Evolutionary conservation across 2,113 vertebrate genomes (phyloP), one percentile per base, ranked within the genome.

Genomic region (Oncorhynchus tshawytscha): DNA sequence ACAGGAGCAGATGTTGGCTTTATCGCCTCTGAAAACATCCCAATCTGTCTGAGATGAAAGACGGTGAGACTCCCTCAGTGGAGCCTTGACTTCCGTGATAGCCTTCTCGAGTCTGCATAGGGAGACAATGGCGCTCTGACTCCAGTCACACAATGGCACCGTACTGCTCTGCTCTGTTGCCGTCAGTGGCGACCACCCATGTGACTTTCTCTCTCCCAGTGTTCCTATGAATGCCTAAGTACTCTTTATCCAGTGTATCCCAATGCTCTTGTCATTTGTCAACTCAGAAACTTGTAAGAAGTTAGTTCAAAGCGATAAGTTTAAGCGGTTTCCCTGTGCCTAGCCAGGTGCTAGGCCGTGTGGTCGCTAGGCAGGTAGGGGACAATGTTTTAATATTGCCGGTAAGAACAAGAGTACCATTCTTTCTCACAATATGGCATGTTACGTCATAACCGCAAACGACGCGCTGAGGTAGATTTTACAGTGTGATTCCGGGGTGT

Each of bases 1-100:
- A 71, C 74, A 2, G 48, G 71, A 90, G 90, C 91, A 93, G 89
- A 90, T 92, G 90, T 90, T n/a, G 65, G 75, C 77, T 85, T 88
- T 84, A 89, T 87, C 86, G 7, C 76, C 78, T 80, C 51, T 86
- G 80, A 81, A 84, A 86, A 85, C 88, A 84, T 88, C 82, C 80
- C 86, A 69, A 76, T 34, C 84, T 82, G 86, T 48, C 72, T 6
- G 68, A 84, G 83, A 90, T 90, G 88, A 91, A 90, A 90, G 82
- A 29, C 73, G 65, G 22, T 29, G 39, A 67, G 82, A 60, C 76
- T 71, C 51, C 84, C 83, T 74, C 79, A 6, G 34, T 4, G 15
- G 66, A 76, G 73, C 72, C 16, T 69, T 45, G 39, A 45, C 39
- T 45, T 69, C 70, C 25, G 75, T 65, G 64, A 54, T 68, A 69